A percentile compares a stretch with the other conserved stretches of the same genome.
Evolutionary conservation across 2,888 invertebrate species (phyloP).

Genomic region (Mechanitis messenoides): DNA sequence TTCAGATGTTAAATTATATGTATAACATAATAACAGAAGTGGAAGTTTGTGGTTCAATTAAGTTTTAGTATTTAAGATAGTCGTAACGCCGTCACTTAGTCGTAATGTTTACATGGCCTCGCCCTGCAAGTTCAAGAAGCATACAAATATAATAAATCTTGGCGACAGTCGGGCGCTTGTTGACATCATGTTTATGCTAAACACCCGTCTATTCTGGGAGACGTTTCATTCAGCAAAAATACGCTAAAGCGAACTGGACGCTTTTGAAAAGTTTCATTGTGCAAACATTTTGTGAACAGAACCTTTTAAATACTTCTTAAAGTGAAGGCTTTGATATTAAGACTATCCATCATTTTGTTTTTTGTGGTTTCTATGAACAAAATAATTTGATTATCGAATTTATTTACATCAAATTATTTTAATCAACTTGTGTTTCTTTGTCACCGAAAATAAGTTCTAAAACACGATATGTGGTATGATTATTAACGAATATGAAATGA

Average conservation of each 20-base stretch:
- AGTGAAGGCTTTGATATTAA: not conserved
- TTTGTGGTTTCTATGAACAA: too few relatives aligned
- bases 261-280: not conserved
- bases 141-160: slow-evolving; percentile 1
- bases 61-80: too few relatives aligned
- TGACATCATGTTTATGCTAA: not conserved
- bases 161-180: not conserved
- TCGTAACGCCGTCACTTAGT: not conserved
- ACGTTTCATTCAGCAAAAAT: slow-evolving; percentile 1
- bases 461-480: too few relatives aligned
- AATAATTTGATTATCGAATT: too few relatives aligned
- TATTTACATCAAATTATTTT: too few relatives aligned
- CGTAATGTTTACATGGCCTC: not conserved
- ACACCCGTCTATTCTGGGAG: not conserved
- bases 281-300: not conserved
- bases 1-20: too few relatives aligned
- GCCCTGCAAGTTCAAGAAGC: not conserved
- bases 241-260: not conserved
- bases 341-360: too few relatives aligned
- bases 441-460: too few relatives aligned
- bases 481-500: too few relatives aligned
- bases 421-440: too few relatives aligned
- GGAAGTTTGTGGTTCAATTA: too few relatives aligned
- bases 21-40: too few relatives aligned
- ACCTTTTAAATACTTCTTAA: not conserved